Conservation (phyloP, 2,113 vertebrate genomes). For the Pedetes capensis region DNA sequence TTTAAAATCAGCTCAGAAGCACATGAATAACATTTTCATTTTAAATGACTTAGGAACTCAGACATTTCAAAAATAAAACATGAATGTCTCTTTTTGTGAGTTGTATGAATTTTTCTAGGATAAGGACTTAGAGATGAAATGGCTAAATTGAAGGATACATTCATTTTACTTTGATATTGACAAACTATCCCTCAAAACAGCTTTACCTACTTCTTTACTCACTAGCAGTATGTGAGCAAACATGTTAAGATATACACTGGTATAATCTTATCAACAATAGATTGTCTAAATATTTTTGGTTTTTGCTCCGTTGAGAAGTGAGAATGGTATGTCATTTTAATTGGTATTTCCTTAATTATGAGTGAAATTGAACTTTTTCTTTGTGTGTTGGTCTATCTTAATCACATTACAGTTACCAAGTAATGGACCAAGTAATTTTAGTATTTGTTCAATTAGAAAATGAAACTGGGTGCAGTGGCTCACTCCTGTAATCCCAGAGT, state of each 20-base stretch:
- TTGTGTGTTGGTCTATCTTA: conserved; percentile 19
- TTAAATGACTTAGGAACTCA: not conserved
- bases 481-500: no score
- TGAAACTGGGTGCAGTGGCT: no score
- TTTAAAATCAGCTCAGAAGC: not conserved
- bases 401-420: not conserved
- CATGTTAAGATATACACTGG: not conserved
- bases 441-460: conserved; percentile 13
- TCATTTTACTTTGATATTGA: conserved; percentile 25
- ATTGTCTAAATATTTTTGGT: conserved; percentile 14
- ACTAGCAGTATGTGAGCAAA: not conserved
- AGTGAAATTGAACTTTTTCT: not conserved
- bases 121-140: conserved; percentile 33
- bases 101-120: not conserved
- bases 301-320: not conserved
- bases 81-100: not conserved
- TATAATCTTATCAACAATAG: not conserved
- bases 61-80: conserved; percentile 23
- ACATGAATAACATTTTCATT: conserved; percentile 26
- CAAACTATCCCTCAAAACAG: not conserved
- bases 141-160: not conserved
- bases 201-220: not conserved
- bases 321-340: not conserved
- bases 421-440: conserved; percentile 16
- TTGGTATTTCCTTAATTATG: conserved; percentile 19